Base-by-base conservation (phyloP, 2,113 vertebrate species). In the Labeo rohita region DNA sequence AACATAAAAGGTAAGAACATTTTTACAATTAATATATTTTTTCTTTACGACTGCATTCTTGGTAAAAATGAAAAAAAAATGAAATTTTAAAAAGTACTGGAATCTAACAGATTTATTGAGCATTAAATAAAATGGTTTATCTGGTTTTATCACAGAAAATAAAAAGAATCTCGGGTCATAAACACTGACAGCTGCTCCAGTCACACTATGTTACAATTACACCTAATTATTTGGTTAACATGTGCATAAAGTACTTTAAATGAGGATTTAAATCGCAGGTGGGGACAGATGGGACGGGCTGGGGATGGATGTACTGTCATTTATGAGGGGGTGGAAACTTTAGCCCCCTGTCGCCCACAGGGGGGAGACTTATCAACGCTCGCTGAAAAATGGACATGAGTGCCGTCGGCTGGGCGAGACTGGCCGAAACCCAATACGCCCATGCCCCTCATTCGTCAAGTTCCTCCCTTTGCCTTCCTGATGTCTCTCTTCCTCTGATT, bases 311-410 rank as follows among this genome's bases (percentile, higher is more conserved):
- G 87, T 73, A 34, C 47, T 3, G 56, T 84, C 85, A 84, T 89
- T 45, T 89, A 43, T 87, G 59, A 84, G 49, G 21, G 76, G 28
- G 68, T 16, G 59, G 88, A 86, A 84, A 89, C 77, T 84, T 73
- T 43, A 88, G 77, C 82, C 50, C 81, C 47, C 59, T 50, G 68
- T 76, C 23, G 61, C 81, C 68, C 68, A 81, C 68, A 83, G 52
- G 23, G 61, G 73, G 77, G 70, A 81, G 59, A 89, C 82, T 89
- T 76, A 87, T 82, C 82, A 89, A 36, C 43, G 49, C 36, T 70
- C 1, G 50, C 81, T 86, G 85, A 86, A 86, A 86, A 88, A 88
- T 86, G 75, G 85, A 77, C 81, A 82, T 16, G 28, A 63, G 77
- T 72, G 68, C 59, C 28, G 77, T 73, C 50, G 59, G 18, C 43